phyloP scores from a whole-genome alignment of 1,140 invertebrate genomes.

The Lysiphlebus fabarum region DNA sequence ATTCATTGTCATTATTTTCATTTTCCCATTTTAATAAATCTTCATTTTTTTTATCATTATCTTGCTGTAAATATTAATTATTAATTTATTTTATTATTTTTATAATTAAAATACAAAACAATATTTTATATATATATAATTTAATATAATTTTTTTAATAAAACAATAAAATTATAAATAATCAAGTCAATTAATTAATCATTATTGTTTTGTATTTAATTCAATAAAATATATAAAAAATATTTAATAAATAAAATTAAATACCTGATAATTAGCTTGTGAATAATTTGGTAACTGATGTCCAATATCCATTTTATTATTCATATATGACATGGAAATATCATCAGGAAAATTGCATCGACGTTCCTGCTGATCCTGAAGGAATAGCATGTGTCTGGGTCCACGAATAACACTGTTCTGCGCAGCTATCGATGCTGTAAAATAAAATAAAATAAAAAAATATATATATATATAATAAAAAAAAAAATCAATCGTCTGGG shows the following conservation, averaged over 20 bases:
- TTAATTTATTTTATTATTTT: no score
- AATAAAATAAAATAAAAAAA: constrained; percentile 16
- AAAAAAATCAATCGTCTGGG: neutral
- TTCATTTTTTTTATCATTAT: constrained; percentile 26
- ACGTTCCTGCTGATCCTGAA: constrained; percentile 44
- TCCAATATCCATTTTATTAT: constrained; percentile 36
- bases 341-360: constrained; percentile 44
- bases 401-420: constrained; percentile 38
- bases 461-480: constrained; percentile 22
- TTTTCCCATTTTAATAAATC: constrained; percentile 27
- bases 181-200: no score
- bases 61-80: constrained; percentile 13
- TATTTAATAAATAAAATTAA: constrained; percentile 22
- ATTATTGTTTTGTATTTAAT: no score
- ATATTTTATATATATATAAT: no score
- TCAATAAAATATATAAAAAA: no score
- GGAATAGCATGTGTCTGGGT: constrained; percentile 47
- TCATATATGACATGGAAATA: constrained; percentile 43
- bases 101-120: no score
- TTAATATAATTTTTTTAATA: no score
- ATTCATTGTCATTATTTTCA: constrained; percentile 14
- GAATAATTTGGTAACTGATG: constrained; percentile 33
- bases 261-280: constrained; percentile 40
- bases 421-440: constrained; percentile 29
- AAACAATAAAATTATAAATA: no score